Percentiles rank a stretch among this genome's conserved stretches.
Conservation (phyloP, 2,113 vertebrate species). For the Tyto alba region DNA sequence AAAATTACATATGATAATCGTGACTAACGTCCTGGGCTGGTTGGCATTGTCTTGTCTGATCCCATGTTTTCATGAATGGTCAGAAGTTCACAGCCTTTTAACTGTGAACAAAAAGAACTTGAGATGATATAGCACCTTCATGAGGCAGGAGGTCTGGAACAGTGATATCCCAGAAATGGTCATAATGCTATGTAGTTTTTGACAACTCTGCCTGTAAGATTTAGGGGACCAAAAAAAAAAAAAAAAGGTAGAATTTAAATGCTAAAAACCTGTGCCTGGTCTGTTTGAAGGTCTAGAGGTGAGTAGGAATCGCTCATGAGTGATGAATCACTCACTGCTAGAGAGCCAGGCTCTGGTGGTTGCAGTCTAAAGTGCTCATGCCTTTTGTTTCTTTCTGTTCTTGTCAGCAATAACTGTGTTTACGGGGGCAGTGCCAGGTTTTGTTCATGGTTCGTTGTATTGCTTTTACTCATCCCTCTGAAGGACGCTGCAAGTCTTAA, state of each 20-base stretch:
- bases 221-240: not conserved
- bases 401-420: not conserved
- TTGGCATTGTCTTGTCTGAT: not conserved
- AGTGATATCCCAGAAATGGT: not conserved
- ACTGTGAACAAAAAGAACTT: not conserved
- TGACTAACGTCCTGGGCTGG: no score
- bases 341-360: not conserved
- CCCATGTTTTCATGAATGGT: not conserved
- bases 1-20: not conserved
- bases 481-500: not conserved
- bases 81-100: not conserved
- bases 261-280: not conserved
- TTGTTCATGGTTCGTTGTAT: fast-evolving
- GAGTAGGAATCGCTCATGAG: not conserved
- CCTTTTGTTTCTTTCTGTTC: not conserved
- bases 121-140: not conserved
- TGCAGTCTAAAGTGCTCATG: not conserved
- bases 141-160: not conserved
- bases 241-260: not conserved
- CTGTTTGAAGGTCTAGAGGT: not conserved
- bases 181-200: not conserved
- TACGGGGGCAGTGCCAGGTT: not conserved
- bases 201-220: not conserved
- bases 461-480: not conserved
- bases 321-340: not conserved